Conservation (phyloP, 2,113 vertebrate species). For the Phrynosoma platyrhinos region DNA sequence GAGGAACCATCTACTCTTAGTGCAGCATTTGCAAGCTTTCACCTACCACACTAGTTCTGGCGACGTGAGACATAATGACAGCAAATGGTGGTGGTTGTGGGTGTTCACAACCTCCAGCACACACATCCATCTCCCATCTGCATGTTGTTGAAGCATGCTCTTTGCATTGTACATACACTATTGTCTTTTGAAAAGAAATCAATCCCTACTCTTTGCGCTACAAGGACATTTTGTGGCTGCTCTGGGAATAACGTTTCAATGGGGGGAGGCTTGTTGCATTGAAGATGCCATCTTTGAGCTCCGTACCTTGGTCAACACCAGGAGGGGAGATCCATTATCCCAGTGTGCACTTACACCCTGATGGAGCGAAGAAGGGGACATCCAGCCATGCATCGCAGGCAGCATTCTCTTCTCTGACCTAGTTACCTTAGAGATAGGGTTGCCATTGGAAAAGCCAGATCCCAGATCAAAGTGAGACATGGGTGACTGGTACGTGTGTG, state of each 20-base stretch:
- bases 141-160: neutral
- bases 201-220: neutral
- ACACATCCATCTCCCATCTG: neutral
- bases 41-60: neutral
- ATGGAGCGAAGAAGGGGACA: neutral
- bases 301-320: neutral
- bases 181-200: too few relatives aligned
- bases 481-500: neutral
- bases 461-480: neutral
- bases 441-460: neutral
- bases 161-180: too few relatives aligned
- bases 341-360: neutral
- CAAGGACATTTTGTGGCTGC: neutral
- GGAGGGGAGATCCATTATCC: accelerated
- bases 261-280: neutral
- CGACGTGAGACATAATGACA: neutral
- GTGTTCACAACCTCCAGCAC: neutral
- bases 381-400: neutral
- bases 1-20: neutral
- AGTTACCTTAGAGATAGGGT: slow-evolving; percentile 11
- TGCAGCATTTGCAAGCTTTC: too few relatives aligned
- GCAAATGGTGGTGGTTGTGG: too few relatives aligned
- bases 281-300: neutral
- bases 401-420: slow-evolving; percentile 59
- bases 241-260: neutral